Conservation (phyloP, 1,140 invertebrate species). For the Euwallacea similis region DNA sequence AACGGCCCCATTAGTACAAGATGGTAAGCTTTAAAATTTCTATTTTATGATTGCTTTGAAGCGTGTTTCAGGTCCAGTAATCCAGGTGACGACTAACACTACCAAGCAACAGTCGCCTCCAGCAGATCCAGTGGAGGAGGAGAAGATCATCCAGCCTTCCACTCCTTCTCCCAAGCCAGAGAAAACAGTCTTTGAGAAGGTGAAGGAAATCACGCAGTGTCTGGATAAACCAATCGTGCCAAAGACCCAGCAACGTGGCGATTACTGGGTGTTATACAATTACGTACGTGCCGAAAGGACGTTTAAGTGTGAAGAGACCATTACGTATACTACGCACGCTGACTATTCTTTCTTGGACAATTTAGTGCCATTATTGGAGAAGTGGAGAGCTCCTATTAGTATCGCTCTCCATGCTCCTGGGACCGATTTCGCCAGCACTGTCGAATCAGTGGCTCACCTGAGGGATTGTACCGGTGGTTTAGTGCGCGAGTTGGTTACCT, state of each 20-base stretch:
- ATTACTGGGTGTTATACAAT: conserved; percentile 89
- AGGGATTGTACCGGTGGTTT: conserved; percentile 67
- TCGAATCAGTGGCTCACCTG: conserved; percentile 69
- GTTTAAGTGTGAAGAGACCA: conserved; percentile 83
- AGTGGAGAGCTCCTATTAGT: conserved; percentile 71
- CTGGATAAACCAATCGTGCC: conserved; percentile 65
- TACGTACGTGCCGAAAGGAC: conserved; percentile 73
- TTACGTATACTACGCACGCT: conserved; percentile 91
- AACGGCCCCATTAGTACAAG: conserved; percentile 27
- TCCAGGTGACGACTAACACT: not conserved
- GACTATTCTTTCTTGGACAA: conserved; percentile 91
- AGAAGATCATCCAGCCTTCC: conserved; percentile 1
- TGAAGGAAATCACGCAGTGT: conserved; percentile 62
- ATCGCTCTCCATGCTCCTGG: conserved; percentile 77
- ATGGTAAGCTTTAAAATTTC: conserved; percentile 22
- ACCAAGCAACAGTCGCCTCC: not conserved
- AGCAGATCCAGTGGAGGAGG: not conserved
- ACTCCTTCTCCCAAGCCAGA: conserved; percentile 9
- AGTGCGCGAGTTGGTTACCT: conserved; percentile 75
- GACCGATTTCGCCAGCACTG: conserved; percentile 65
- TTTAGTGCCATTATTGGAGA: conserved; percentile 76
- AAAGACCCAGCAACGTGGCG: conserved; percentile 74
- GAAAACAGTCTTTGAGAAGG: conserved; percentile 42
- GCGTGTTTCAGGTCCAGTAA: conserved; percentile 6
- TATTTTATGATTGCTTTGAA: not conserved